Conservation (phyloP, 2,888 invertebrate species). For the Perizoma flavofasciatum region DNA sequence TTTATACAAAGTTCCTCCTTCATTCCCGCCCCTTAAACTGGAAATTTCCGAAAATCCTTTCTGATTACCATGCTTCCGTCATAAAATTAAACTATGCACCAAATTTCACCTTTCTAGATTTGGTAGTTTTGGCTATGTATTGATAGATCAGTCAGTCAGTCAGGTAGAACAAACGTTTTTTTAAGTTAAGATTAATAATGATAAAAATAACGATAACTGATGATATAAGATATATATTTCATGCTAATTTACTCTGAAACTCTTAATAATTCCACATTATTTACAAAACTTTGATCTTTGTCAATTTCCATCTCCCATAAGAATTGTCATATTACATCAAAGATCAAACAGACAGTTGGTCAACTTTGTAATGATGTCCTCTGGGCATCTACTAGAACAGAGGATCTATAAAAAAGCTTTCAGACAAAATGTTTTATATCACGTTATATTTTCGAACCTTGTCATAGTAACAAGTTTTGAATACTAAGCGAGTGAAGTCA, state of each 20-base stretch:
- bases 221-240: too few relatives aligned
- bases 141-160: too few relatives aligned
- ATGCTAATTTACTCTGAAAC: not conserved
- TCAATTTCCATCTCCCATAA: conserved; percentile 31
- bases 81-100: too few relatives aligned
- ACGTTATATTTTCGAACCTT: conserved; percentile 28
- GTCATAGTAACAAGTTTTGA: conserved; percentile 27
- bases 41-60: too few relatives aligned
- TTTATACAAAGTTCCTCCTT: too few relatives aligned
- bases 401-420: conserved; percentile 40
- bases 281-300: conserved; percentile 33
- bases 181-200: not conserved
- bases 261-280: conserved; percentile 7
- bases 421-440: conserved; percentile 30
- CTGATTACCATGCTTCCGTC: too few relatives aligned
- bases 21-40: too few relatives aligned
- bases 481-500: conserved; percentile 27
- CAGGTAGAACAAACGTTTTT: too few relatives aligned
- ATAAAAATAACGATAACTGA: not conserved
- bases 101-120: too few relatives aligned
- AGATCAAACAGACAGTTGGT: conserved; percentile 34
- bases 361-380: conserved; percentile 28
- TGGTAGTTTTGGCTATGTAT: too few relatives aligned
- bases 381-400: conserved; percentile 25
- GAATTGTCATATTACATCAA: conserved; percentile 36